Percentiles rank a stretch among this genome's conserved stretches.
Conservation (phyloP, 2,888 invertebrate genomes). For the Nudaria mundana region DNA sequence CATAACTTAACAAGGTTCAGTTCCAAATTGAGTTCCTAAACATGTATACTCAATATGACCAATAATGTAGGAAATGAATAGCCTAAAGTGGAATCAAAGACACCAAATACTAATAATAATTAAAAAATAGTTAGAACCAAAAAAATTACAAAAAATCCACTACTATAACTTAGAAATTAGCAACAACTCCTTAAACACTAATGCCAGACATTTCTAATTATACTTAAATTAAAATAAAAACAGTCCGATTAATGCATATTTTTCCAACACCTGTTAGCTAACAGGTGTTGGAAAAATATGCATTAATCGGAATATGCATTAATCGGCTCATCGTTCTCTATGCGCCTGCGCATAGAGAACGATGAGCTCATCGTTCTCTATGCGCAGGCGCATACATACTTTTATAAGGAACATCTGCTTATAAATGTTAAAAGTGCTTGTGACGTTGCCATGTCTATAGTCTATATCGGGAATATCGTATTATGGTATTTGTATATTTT, state of each 20-base stretch:
- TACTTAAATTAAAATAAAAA: not conserved
- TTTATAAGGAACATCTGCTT: constrained; percentile 38
- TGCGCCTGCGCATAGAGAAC: constrained; percentile 11
- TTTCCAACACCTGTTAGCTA: constrained; percentile 25
- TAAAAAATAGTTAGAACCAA: too few relatives aligned
- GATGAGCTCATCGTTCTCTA: constrained; percentile 8
- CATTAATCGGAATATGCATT: not conserved
- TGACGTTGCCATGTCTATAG: constrained; percentile 12
- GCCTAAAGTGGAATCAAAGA: too few relatives aligned
- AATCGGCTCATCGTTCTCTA: too few relatives aligned
- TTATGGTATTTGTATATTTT: too few relatives aligned
- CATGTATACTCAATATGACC: too few relatives aligned
- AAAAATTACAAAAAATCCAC: too few relatives aligned
- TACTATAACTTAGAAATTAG: too few relatives aligned
- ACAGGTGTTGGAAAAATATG: constrained; percentile 22
- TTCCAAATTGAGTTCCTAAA: too few relatives aligned
- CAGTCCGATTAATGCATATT: not conserved
- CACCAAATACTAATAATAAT: too few relatives aligned
- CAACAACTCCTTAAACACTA: too few relatives aligned
- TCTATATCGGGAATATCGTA: constrained; percentile 2
- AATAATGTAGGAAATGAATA: too few relatives aligned
- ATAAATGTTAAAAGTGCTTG: constrained; percentile 27
- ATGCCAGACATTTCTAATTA: not conserved
- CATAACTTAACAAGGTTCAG: too few relatives aligned
- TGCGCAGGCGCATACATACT: constrained; percentile 20